Percentiles rank a stretch among this genome's conserved stretches.
Conservation (phyloP, 2,888 invertebrate genomes). For the Noctua fimbriata region DNA sequence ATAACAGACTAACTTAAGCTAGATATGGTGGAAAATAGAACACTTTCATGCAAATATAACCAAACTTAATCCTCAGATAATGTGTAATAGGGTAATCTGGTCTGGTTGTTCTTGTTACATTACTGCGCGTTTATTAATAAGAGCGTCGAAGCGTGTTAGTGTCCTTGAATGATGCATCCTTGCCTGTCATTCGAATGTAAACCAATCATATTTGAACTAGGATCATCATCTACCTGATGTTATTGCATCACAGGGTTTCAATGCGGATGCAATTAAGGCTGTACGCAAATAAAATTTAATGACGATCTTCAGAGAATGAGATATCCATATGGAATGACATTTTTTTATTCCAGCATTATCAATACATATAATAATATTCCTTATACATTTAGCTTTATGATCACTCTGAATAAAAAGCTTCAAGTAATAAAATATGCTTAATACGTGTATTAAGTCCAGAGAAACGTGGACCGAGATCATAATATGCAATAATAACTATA, state of each 20-base stretch:
- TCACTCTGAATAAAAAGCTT: constrained; percentile 37
- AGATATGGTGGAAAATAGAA: neutral
- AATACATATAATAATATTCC: neutral
- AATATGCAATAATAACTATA: constrained; percentile 52
- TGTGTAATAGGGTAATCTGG: neutral
- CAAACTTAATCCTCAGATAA: neutral
- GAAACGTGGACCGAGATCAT: constrained; percentile 23
- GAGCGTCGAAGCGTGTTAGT: neutral
- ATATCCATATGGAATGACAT: constrained; percentile 1
- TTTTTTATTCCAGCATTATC: constrained; percentile 27
- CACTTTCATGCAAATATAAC: neutral
- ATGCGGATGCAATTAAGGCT: constrained; percentile 38
- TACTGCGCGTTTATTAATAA: neutral
- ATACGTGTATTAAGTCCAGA: constrained; percentile 21
- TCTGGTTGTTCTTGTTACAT: neutral
- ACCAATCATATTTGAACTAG: neutral
- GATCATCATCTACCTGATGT: neutral
- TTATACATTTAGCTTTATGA: constrained; percentile 23
- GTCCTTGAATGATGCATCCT: constrained; percentile 7
- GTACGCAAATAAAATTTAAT: constrained; percentile 29
- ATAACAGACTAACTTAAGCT: neutral
- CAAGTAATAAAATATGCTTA: constrained; percentile 41
- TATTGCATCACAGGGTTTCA: constrained; percentile 4
- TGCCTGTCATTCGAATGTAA: neutral
- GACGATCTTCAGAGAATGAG: neutral